Percentiles rank a stretch among this genome's conserved stretches.
These are phyloP conservation scores for Ruditapes philippinarum DNA, from an alignment of 1,140 invertebrate genomes.

Conservation along the genomic window DNA sequence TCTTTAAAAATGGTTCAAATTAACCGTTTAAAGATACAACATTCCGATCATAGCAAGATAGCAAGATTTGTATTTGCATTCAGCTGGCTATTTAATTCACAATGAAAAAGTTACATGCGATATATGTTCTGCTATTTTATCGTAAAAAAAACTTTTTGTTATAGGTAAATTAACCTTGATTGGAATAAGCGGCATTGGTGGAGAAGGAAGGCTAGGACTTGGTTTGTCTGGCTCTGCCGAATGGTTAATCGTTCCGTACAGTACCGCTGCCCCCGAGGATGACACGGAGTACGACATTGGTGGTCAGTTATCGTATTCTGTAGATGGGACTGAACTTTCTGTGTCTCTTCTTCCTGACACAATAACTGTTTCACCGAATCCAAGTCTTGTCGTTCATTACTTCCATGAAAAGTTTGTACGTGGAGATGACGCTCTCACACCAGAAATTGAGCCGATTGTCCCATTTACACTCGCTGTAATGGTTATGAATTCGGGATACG, in stretches of 20 bases:
- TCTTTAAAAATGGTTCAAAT: too few species aligned
- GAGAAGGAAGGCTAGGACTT: constrained; percentile 45
- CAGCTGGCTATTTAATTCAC: too few species aligned
- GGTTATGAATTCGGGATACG: constrained; percentile 72
- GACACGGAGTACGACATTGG: constrained; percentile 69
- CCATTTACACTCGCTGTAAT: constrained; percentile 73
- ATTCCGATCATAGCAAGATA: too few species aligned
- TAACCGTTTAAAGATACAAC: too few species aligned
- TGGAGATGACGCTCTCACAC: constrained; percentile 71
- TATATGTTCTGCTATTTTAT: too few species aligned
- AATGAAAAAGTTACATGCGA: too few species aligned
- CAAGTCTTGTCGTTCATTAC: constrained; percentile 69
- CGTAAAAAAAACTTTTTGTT: too few species aligned
- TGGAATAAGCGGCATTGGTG: constrained; percentile 65
- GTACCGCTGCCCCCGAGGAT: constrained; percentile 58
- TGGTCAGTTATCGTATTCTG: constrained; percentile 52
- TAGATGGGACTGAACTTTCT: constrained; percentile 63
- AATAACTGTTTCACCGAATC: constrained; percentile 72
- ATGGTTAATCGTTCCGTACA: constrained; percentile 72
- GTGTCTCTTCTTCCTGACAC: constrained; percentile 68
- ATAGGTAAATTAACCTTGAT: constrained; percentile 62
- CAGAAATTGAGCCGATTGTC: constrained; percentile 30
- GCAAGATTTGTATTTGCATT: too few species aligned
- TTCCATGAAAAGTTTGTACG: constrained; percentile 73
- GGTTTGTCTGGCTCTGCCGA: constrained; percentile 62